These are phyloP conservation scores for Scytalopus superciliaris DNA, from an alignment of 2,113 vertebrate genomes.

Conservation along the genomic window DNA sequence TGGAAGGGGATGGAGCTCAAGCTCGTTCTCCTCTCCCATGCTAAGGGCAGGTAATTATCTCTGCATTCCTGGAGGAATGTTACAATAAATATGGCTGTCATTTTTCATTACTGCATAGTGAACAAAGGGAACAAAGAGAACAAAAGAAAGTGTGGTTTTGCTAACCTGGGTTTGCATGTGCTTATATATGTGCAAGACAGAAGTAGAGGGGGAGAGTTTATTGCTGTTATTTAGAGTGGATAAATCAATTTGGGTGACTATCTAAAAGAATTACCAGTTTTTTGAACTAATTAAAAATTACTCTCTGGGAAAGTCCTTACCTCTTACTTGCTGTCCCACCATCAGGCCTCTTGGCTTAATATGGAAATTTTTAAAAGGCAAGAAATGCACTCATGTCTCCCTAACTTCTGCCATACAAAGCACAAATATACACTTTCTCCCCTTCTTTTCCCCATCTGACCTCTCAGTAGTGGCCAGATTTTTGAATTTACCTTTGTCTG, in stretches of 20 bases:
- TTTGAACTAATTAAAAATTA: neutral
- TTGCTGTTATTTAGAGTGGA: neutral
- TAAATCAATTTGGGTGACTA: neutral
- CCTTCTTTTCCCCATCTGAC: neutral
- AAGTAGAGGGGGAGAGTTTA: neutral
- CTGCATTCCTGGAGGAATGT: constrained; percentile 65
- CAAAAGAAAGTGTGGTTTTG: constrained; percentile 46
- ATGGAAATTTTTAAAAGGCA: neutral
- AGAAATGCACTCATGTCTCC: neutral
- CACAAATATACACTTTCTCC: neutral
- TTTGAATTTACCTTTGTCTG: neutral
- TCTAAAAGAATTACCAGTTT: neutral
- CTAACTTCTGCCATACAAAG: neutral
- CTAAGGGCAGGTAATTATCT: constrained; percentile 64
- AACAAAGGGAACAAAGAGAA: constrained; percentile 70
- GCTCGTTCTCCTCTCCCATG: neutral
- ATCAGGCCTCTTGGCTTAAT: neutral
- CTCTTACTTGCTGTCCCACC: neutral
- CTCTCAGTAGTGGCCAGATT: neutral
- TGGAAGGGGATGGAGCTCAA: neutral
- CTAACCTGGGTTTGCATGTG: neutral
- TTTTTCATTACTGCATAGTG: constrained; percentile 51
- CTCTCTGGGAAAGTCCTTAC: neutral
- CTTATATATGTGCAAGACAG: neutral
- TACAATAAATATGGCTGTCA: constrained; percentile 67